A percentile compares a stretch with the other conserved stretches of the same genome.
These are phyloP conservation scores for Charadrius vociferus DNA, from an alignment of 2,113 vertebrate species.

Conservation along the genomic window DNA sequence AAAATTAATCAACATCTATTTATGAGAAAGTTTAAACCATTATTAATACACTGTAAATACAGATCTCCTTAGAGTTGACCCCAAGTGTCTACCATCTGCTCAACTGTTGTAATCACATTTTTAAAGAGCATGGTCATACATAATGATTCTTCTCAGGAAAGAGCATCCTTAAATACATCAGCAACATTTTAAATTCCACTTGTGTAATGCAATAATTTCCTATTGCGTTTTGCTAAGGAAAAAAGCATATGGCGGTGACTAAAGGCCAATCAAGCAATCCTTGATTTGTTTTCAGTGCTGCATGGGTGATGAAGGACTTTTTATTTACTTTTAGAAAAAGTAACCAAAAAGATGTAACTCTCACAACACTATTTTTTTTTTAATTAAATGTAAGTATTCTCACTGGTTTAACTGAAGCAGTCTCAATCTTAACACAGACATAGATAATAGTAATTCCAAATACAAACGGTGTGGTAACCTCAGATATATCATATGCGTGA, in stretches of 20 bases:
- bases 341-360: not conserved
- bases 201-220: constrained; percentile 58
- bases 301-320: not conserved
- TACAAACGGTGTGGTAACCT: not conserved
- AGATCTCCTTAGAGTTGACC: constrained; percentile 72
- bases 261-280: not conserved
- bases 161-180: constrained; percentile 62
- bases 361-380: not conserved
- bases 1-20: constrained; percentile 86
- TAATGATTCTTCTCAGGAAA: constrained; percentile 65
- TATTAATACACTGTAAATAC: constrained; percentile 85
- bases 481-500: not conserved
- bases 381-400: not conserved
- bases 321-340: constrained; percentile 16
- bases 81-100: constrained; percentile 74
- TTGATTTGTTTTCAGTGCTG: not conserved
- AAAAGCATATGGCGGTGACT: constrained; percentile 38
- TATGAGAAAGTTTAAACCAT: constrained; percentile 85
- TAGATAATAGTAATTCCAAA: not conserved
- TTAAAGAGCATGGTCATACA: constrained; percentile 68
- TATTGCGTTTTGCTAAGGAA: constrained; percentile 45
- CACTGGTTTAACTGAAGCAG: not conserved
- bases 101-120: constrained; percentile 76
- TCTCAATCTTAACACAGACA: not conserved
- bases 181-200: constrained; percentile 68